Conservation (phyloP, 2,113 vertebrate genomes). For the Chionomys nivalis region DNA sequence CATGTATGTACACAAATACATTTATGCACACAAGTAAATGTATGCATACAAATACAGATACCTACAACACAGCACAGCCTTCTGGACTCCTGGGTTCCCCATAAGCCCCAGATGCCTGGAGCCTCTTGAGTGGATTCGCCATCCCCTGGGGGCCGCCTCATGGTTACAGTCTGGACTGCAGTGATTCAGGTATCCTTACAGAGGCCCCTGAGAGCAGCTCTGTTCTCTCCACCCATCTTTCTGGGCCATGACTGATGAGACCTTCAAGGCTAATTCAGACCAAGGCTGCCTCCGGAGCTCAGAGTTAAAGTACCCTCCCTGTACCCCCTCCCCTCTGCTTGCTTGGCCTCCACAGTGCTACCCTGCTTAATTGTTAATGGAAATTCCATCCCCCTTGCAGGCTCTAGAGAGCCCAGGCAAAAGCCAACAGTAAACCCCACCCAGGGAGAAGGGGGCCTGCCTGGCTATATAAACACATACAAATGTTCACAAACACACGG, state of each 20-base stretch:
- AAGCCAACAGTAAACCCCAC: conserved; percentile 69
- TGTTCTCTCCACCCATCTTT: conserved; percentile 27
- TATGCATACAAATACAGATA: conserved; percentile 24
- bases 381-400: conserved; percentile 78
- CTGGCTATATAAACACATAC: conserved; percentile 27
- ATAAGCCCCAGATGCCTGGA: conserved; percentile 50
- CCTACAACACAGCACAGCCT: conserved; percentile 66
- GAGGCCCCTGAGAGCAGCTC: neutral
- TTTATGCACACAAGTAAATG: neutral
- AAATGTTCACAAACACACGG: neutral
- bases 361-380: conserved; percentile 82
- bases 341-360: conserved; percentile 61
- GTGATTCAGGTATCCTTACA: conserved; percentile 46
- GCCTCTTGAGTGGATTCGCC: conserved; percentile 10
- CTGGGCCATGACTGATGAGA: conserved; percentile 48
- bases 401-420: conserved; percentile 45
- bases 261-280: neutral
- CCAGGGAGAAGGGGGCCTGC: conserved; percentile 41
- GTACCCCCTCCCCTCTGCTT: neutral
- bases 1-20: neutral
- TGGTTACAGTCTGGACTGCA: conserved; percentile 10
- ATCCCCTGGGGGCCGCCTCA: conserved; percentile 58
- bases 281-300: neutral
- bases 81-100: conserved; percentile 39
- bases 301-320: neutral